Conservation (phyloP, 2,113 vertebrate genomes). For the Brachyistius frenatus region DNA sequence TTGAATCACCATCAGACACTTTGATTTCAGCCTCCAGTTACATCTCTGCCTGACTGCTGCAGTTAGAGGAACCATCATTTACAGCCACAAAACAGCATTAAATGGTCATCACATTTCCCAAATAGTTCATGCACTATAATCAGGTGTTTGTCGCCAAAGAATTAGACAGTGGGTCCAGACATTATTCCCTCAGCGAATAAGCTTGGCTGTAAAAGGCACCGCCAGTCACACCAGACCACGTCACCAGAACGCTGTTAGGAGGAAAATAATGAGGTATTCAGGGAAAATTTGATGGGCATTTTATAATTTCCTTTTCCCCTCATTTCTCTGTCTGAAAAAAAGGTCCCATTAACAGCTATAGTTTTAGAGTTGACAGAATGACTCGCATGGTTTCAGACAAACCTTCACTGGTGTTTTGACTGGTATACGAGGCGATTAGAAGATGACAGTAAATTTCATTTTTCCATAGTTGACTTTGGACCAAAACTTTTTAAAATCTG, state of each 20-base stretch:
- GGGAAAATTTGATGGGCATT: slow-evolving; percentile 38
- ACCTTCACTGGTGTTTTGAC: not conserved
- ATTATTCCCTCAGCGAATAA: slow-evolving; percentile 33
- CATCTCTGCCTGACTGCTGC: slow-evolving; percentile 9
- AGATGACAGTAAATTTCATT: no score
- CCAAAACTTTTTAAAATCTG: no score
- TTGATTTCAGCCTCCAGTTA: slow-evolving; percentile 9
- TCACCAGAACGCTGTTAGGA: slow-evolving; percentile 13
- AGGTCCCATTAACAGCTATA: slow-evolving; percentile 10
- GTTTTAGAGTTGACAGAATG: slow-evolving; percentile 5
- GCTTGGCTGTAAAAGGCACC: slow-evolving; percentile 25
- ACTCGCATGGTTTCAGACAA: not conserved
- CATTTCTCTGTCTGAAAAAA: slow-evolving; percentile 21
- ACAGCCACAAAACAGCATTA: slow-evolving; percentile 17
- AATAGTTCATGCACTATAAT: slow-evolving; percentile 36
- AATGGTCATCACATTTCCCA: slow-evolving; percentile 31
- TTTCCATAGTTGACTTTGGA: no score
- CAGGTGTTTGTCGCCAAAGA: slow-evolving; percentile 33
- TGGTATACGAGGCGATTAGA: no score
- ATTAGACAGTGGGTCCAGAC: slow-evolving; percentile 3
- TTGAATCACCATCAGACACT: slow-evolving; percentile 17
- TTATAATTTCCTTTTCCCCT: not conserved
- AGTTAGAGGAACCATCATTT: slow-evolving; percentile 16
- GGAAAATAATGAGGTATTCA: slow-evolving; percentile 59
- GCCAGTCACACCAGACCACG: slow-evolving; percentile 16